Base-by-base conservation (phyloP, 2,888 invertebrate genomes). In the Lasiommata megera region DNA sequence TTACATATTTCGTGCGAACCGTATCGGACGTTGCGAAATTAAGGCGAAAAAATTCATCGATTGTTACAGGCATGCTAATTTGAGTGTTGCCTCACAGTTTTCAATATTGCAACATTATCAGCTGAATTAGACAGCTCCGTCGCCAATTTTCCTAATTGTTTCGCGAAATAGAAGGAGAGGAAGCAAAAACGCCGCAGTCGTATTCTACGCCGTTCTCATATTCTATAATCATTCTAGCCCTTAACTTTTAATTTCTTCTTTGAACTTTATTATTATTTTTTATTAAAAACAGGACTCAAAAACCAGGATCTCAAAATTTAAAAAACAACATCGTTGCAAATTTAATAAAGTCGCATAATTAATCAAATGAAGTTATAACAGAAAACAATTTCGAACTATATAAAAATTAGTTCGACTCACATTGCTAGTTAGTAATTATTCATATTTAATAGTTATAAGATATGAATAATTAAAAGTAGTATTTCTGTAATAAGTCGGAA, bases 11-110 rank as follows among this genome's bases (percentile, higher is more conserved):
- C 71, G 77, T 72, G 67, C 79, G 77, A 78, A 88, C 82, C 84
- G 88, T 82, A 82, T 83, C 88, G 79, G 78, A 64, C 65, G 70
- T 88, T 82, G 72, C 71, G 78, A 82, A 82, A 83, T 76, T 67
- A 58, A 70, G 70, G 72, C 73, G 64, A 74, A 81, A 85, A 34
- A 82, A 76, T 72, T 73, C 72, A 79, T 77, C 73, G 74, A 70
- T 79, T 81, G 80, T 79, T 79, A 77, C 82, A 74, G 71, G 77
- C 74, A 85, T 84, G 84, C 80, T 88, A 89, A 89, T 88, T 84
- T 68, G 66, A 73, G 60, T 58, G 68, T 79, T 82, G 76, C 76
- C 61, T 74, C 68, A 76, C 70, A 31, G 36, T 54, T 63, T 63
- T 54, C 54, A 52, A 41, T 52, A 48, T 47, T 53, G 47, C 56